A percentile compares a stretch with the other conserved stretches of the same genome.
These are phyloP conservation scores for Acanthurus tractus DNA, from an alignment of 2,797 vertebrate genomes.

Conservation along the genomic window DNA sequence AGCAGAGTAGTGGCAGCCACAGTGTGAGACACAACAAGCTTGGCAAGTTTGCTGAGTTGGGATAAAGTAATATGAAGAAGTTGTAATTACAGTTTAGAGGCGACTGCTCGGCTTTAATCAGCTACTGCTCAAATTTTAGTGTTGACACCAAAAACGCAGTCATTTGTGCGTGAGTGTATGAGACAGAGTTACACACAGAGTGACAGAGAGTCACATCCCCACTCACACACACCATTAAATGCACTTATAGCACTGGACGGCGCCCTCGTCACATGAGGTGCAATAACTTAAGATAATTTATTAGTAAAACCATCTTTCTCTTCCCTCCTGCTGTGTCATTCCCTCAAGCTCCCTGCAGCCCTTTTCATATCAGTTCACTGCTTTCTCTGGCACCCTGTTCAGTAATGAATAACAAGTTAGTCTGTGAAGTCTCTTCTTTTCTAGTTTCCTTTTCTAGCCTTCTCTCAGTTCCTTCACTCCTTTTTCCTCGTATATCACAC, in stretches of 20 bases:
- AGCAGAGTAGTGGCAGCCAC: constrained; percentile 85
- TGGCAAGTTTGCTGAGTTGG: constrained; percentile 73
- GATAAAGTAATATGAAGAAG: constrained; percentile 43
- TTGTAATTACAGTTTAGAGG: constrained; percentile 70
- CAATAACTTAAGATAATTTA: constrained; percentile 83
- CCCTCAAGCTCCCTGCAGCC: constrained; percentile 50
- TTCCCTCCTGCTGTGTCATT: constrained; percentile 59
- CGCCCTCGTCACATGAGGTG: constrained; percentile 67
- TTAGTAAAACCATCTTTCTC: constrained; percentile 83
- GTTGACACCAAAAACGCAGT: constrained; percentile 82
- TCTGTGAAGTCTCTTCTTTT: constrained; percentile 42
- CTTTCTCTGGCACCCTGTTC: constrained; percentile 61
- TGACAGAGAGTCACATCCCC: not conserved
- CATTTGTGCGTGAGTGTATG: constrained; percentile 23
- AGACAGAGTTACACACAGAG: constrained; percentile 4
- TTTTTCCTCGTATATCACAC: constrained; percentile 21
- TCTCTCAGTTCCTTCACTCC: constrained; percentile 15
- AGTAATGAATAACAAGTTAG: constrained; percentile 76
- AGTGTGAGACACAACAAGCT: constrained; percentile 41
- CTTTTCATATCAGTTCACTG: constrained; percentile 75
- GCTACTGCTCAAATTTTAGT: constrained; percentile 88
- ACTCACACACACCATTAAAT: constrained; percentile 43
- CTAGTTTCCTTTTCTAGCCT: constrained; percentile 30
- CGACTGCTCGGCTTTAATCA: constrained; percentile 75
- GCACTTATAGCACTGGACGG: constrained; percentile 88